These are phyloP conservation scores for Leptopilina myrica DNA, from an alignment of 2,888 invertebrate species.

Conservation along the genomic window DNA sequence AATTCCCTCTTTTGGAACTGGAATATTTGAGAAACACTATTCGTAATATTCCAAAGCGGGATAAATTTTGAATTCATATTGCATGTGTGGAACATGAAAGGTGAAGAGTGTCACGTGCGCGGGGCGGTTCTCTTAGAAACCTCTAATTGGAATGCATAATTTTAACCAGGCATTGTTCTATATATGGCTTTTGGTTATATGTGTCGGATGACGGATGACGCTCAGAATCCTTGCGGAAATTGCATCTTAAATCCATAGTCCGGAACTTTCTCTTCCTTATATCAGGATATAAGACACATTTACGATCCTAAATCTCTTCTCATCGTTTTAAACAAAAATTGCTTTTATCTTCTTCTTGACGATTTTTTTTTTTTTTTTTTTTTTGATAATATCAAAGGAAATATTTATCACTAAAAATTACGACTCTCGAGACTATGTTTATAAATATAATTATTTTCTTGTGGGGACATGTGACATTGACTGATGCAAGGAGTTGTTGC, in stretches of 20 bases:
- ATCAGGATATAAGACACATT: slow-evolving; percentile 36
- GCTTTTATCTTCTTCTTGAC: background rate
- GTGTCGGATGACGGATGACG: slow-evolving; percentile 63
- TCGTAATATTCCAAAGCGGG: background rate
- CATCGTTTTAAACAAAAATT: slow-evolving; percentile 12
- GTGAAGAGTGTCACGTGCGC: slow-evolving; percentile 51
- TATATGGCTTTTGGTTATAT: slow-evolving; percentile 44
- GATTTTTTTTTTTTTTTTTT: background rate
- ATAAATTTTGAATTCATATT: slow-evolving; percentile 24
- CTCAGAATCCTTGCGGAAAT: slow-evolving; percentile 65
- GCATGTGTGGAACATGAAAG: slow-evolving; percentile 37
- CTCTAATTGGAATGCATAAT: slow-evolving; percentile 71
- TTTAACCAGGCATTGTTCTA: slow-evolving; percentile 64
- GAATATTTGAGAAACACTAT: background rate
- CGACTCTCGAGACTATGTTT: too few relatives aligned
- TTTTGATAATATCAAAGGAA: background rate
- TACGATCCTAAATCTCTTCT: slow-evolving; percentile 36
- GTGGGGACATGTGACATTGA: slow-evolving; percentile 4
- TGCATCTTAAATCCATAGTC: slow-evolving; percentile 66
- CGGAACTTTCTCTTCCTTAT: slow-evolving; percentile 58
- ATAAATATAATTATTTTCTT: background rate
- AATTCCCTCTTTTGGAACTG: background rate
- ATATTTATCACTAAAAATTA: background rate
- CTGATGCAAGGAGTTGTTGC: background rate
- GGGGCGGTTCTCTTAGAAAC: slow-evolving; percentile 57